Percentiles rank a stretch among this genome's conserved stretches.
Evolutionary conservation across 1,140 invertebrate genomes (phyloP).

Genomic region (Caenorhabditis elegans): DNA sequence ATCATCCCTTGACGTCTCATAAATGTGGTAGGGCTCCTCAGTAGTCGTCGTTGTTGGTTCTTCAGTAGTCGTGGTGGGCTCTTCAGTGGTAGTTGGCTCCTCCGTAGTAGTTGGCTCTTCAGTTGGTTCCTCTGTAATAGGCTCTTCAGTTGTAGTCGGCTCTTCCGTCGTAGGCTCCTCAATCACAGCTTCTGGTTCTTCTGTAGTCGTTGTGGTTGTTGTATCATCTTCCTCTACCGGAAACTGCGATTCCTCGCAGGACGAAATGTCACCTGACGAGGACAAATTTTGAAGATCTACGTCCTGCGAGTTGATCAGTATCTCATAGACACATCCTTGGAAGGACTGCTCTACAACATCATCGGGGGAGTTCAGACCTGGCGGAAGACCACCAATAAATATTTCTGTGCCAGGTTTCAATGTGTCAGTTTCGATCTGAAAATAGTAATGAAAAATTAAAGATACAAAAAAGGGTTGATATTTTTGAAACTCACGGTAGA

Average conservation of each 20-base stretch:
- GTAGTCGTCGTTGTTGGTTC: not conserved
- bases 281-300: not conserved
- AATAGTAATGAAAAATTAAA: not conserved
- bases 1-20: not conserved
- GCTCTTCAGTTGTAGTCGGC: conserved; percentile 23
- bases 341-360: conserved; percentile 40
- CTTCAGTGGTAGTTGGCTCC: not conserved
- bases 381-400: conserved; percentile 59
- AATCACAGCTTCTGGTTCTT: not conserved
- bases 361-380: conserved; percentile 52
- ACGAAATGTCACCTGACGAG: conserved; percentile 17
- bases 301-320: conserved; percentile 26
- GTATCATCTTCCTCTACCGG: not conserved
- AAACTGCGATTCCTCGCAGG: not conserved
- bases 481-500: not conserved
- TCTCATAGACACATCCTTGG: conserved; percentile 50
- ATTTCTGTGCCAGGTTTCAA: conserved; percentile 50
- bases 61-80: conserved; percentile 1
- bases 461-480: too few species aligned
- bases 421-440: conserved; percentile 1
- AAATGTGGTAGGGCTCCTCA: conserved; percentile 2
- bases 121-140: not conserved
- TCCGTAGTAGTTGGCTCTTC: not conserved
- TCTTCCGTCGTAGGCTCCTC: not conserved
- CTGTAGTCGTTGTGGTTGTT: not conserved